Evolutionary conservation across 2,797 vertebrate genomes (phyloP).

Genomic region (Philypnodon macrostomus): DNA sequence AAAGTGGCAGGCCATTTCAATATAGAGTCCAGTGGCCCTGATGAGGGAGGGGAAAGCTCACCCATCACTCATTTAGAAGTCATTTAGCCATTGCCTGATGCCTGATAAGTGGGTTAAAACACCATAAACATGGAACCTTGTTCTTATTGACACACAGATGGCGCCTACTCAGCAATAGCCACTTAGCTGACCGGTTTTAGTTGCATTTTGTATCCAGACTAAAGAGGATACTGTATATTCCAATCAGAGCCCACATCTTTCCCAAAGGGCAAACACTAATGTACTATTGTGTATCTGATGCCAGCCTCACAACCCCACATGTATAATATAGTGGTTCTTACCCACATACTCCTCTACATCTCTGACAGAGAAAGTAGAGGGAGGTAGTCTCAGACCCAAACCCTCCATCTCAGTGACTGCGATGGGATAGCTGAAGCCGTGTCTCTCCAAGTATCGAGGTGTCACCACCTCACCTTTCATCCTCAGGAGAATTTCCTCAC

Average conservation of each 20-base stretch:
- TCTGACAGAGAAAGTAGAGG: conserved; percentile 85
- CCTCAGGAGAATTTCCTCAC: conserved; percentile 87
- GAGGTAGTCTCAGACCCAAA: conserved; percentile 90
- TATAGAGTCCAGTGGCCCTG: conserved; percentile 48
- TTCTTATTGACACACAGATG: conserved; percentile 60
- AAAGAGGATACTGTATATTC: conserved; percentile 5
- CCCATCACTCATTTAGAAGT: conserved; percentile 56
- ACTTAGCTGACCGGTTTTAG: conserved; percentile 43
- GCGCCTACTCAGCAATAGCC: conserved; percentile 42
- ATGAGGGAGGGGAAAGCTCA: conserved; percentile 61
- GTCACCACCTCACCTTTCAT: conserved; percentile 94
- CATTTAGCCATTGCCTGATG: conserved; percentile 61
- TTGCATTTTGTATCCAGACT: conserved; percentile 30
- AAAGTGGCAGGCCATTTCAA: conserved; percentile 56
- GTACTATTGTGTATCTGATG: conserved; percentile 11
- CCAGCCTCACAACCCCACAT: conserved; percentile 4
- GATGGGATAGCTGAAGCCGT: conserved; percentile 92
- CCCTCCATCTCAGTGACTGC: conserved; percentile 87
- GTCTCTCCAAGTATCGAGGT: conserved; percentile 90
- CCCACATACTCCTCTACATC: conserved; percentile 96
- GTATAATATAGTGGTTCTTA: conserved; percentile 65
- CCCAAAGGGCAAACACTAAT: conserved; percentile 25
- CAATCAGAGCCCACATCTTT: conserved; percentile 17
- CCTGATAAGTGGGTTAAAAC: conserved; percentile 70
- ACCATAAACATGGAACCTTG: conserved; percentile 61